These are phyloP conservation scores for Drosophila santomea DNA, from an alignment of 1,140 invertebrate species.

Conservation along the genomic window DNA sequence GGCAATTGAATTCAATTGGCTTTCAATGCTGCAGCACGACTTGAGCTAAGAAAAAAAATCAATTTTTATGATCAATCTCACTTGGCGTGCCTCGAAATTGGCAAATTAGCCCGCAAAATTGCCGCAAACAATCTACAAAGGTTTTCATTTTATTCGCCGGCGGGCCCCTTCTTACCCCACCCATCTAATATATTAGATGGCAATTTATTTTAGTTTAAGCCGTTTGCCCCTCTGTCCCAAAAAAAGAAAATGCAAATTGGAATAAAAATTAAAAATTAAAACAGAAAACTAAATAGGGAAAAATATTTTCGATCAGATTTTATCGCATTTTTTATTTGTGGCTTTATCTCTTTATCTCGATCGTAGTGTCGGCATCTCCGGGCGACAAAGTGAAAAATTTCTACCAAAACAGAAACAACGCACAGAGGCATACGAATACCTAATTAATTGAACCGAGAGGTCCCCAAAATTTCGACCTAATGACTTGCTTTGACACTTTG, in stretches of 20 bases:
- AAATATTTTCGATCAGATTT: constrained; percentile 71
- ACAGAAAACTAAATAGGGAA: constrained; percentile 6
- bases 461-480: constrained; percentile 57
- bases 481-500: constrained; percentile 82
- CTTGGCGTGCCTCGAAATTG: constrained; percentile 73
- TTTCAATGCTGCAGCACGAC: constrained; percentile 57
- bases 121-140: constrained; percentile 47
- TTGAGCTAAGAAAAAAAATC: constrained; percentile 64
- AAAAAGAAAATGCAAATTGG: constrained; percentile 49
- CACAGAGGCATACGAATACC: constrained; percentile 62
- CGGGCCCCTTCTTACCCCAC: neutral
- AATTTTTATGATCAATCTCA: constrained; percentile 81
- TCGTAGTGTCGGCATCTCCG: constrained; percentile 65
- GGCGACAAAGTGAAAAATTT: constrained; percentile 75
- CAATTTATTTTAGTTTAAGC: constrained; percentile 61
- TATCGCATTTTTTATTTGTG: constrained; percentile 56
- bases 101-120: constrained; percentile 74
- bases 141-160: constrained; percentile 19
- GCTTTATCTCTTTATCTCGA: constrained; percentile 50
- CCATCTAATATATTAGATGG: constrained; percentile 31
- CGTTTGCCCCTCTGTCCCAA: neutral
- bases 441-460: constrained; percentile 69
- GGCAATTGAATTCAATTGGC: constrained; percentile 79
- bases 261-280: constrained; percentile 47
- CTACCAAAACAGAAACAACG: constrained; percentile 37